These are phyloP conservation scores for Hycleus phaleratus DNA, from an alignment of 1,140 invertebrate species.

Conservation along the genomic window DNA sequence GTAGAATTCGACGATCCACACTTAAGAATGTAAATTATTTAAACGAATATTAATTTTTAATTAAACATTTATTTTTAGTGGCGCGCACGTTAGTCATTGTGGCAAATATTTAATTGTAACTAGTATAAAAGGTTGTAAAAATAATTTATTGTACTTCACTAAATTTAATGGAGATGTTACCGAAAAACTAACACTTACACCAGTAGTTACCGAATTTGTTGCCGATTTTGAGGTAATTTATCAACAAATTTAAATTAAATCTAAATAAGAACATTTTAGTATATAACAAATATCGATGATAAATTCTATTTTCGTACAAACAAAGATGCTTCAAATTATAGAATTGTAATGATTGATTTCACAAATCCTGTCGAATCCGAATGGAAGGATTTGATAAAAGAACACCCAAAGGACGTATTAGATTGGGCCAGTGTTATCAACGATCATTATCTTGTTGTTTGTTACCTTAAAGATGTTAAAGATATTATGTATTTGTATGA, in stretches of 20 bases:
- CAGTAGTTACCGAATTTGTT: slow-evolving; percentile 83
- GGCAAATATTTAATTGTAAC: slow-evolving; percentile 79
- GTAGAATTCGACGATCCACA: slow-evolving; percentile 89
- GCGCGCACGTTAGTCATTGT: slow-evolving; percentile 78
- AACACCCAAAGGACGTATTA: slow-evolving; percentile 81
- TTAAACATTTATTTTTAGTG: slow-evolving; percentile 46
- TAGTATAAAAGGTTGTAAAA: slow-evolving; percentile 75
- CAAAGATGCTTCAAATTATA: slow-evolving; percentile 86
- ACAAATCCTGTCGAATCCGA: slow-evolving; percentile 64
- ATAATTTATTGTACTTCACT: slow-evolving; percentile 81
- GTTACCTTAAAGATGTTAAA: slow-evolving; percentile 94
- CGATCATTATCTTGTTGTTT: slow-evolving; percentile 78
- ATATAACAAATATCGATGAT: slow-evolving; percentile 81
- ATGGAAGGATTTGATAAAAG: slow-evolving; percentile 78
- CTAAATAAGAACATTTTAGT: slow-evolving; percentile 50
- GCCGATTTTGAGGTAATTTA: slow-evolving; percentile 82
- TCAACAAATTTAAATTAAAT: neutral
- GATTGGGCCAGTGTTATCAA: slow-evolving; percentile 81
- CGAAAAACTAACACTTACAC: slow-evolving; percentile 58
- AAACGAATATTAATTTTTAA: neutral
- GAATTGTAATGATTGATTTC: slow-evolving; percentile 85
- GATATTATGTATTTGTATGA: slow-evolving; percentile 77
- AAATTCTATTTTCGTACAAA: slow-evolving; percentile 88
- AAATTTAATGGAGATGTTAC: slow-evolving; percentile 58
- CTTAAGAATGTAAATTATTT: slow-evolving; percentile 69